Base-by-base conservation (phyloP, 2,113 vertebrate genomes). In the Alligator sinensis region DNA sequence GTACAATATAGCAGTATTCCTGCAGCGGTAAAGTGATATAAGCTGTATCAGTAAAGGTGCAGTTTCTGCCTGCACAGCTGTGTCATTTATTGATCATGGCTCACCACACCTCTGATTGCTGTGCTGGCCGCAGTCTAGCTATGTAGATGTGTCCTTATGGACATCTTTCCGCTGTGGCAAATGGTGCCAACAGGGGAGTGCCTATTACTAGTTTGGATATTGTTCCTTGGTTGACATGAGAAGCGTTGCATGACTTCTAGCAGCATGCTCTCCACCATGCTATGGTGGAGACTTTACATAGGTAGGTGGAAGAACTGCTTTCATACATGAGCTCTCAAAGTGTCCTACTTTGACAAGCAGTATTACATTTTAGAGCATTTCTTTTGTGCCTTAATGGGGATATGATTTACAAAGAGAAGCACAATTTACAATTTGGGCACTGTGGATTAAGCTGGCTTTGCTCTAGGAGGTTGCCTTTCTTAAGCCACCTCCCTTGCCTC, bases 401-500 rank as follows among this genome's bases (percentile, higher is more conserved):
- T 63, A 28, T 1, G 79, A 68, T 91, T 94, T 96, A 58, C 79
- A 27, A 57, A 90, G 77, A 84, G 77, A 61, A 92, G 22, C 1
- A 55, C 25, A 18, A n/a, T 83, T 28, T 68, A 81, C 30, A 5
- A 21, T 19, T 10, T 4, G 18, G 82, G 68, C 55, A 34, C 89
- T 92, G 64, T 75, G 16, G 61, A 77, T n/a, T 77, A 88, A 94
- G 75, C 80, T 92, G 94, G 86, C 64, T 63, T 91, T 77, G 70
- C 92, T 84, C 17, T 18, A 4, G 8, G 58, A 80, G 24, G 47
- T 66, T 92, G 76, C 70, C 17, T 27, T 89, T 91, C 86, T 80
- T 19, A 62, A 76, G 63, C 80, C 60, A 75, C 82, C 83, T 96
- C 85, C 27, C 82, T 95, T 95, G 89, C 92, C 76, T 89, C 60